Evolutionary conservation across 2,113 vertebrate genomes (phyloP), one percentile per base, ranked within the genome.

Genomic region (Elephas maximus): DNA sequence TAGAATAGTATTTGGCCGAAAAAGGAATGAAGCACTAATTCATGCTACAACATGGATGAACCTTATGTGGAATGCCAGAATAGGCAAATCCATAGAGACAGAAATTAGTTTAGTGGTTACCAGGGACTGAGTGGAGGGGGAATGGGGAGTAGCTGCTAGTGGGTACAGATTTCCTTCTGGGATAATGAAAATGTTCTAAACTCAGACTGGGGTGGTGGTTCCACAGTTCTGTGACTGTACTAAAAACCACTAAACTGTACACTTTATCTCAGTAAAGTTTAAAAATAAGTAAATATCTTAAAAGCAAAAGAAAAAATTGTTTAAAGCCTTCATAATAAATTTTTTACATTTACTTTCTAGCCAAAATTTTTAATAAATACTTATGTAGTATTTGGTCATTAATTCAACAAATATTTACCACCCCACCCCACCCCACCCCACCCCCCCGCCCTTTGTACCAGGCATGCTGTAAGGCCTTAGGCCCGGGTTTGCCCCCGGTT

Each of bases 161-260:
- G 41, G 79, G 20, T 18, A 12, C 53, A 12, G 53, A 26, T 78
- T 86, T 95, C 78, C 73, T 90, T 79, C 78, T 12, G 6, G 20
- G 60, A 41, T 91, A 60, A 91, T 65, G 88, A 92, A 69, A 67
- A 87, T 79, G 3, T 67, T 77, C 71, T 88, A 77, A 60, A 94
- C 65, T 74, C 57, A 65, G 28, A 14, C 62, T 33, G 21, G 24
- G 26, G 30, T 48, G 44, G 53, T 90, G 44, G 20, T 90, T 48
- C 21, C n/a, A 78, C 33, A 24, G 76, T 33, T 45, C 14, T 90
- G 10, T 57, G 18, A 63, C 24, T 77, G 10, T n/a, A 41, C 14
- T 80, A 44, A 85, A 95, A 79, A 62, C 30, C 73, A n/a, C 53
- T 57, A 17, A 57, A 12, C 53, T 57, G 15, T 57, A 57, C 11